A percentile compares a stretch with the other conserved stretches of the same genome.
phyloP scores from a whole-genome alignment of 2,113 vertebrate species.

The Sphaerodactylus townsendi region DNA sequence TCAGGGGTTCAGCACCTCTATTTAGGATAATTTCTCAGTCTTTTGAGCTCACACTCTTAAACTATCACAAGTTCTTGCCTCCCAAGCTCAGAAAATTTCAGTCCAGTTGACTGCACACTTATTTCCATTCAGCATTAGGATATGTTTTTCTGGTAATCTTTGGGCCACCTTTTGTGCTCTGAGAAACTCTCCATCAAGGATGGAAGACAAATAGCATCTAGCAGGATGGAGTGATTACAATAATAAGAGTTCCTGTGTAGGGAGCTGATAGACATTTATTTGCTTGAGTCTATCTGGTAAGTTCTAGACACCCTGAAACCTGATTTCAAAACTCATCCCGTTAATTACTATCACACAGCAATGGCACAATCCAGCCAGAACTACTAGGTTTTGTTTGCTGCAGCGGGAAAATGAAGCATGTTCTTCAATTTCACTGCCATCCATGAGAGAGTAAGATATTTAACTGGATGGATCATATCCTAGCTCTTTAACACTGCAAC shows the following conservation, averaged over 20 bases:
- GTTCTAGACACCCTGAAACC: not conserved
- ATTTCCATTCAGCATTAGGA: not conserved
- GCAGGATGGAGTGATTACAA: not conserved
- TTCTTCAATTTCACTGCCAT: not conserved
- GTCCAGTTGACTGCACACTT: not conserved
- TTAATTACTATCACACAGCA: not conserved
- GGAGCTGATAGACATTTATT: not conserved
- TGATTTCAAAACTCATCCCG: not conserved
- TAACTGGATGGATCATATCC: not conserved
- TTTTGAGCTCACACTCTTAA: not conserved
- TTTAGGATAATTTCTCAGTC: fast-evolving
- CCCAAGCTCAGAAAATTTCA: not conserved
- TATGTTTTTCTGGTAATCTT: not conserved
- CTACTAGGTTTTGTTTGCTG: not conserved
- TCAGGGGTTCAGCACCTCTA: not conserved
- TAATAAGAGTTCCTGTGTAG: not conserved
- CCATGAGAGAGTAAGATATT: too few species aligned
- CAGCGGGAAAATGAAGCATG: too few species aligned
- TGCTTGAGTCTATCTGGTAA: not conserved
- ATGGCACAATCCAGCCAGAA: not conserved
- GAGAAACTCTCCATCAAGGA: not conserved
- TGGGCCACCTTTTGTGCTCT: not conserved
- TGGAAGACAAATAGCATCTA: not conserved
- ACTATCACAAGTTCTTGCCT: not conserved
- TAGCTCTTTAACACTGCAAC: not conserved